phyloP scores from a whole-genome alignment of 2,797 vertebrate genomes.

The Caiman crocodilus region DNA sequence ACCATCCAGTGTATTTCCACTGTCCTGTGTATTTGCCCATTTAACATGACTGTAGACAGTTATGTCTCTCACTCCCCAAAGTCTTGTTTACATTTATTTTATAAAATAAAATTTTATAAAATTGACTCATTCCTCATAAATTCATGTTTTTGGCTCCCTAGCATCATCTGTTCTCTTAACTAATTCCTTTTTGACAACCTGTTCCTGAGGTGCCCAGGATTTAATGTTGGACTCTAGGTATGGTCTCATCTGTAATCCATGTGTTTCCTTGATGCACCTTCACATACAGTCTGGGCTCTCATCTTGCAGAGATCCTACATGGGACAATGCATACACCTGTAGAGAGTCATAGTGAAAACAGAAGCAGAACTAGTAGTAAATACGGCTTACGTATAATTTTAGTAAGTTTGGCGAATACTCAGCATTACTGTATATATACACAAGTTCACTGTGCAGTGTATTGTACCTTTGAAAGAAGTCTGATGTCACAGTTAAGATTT shows the following conservation, averaged over 20 bases:
- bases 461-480: not conserved
- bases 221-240: not conserved
- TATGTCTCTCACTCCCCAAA: not conserved
- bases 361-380: conserved; percentile 4
- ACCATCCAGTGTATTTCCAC: not conserved
- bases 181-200: not conserved
- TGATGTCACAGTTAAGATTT: not conserved
- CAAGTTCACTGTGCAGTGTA: not conserved
- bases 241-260: not conserved
- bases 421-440: not conserved
- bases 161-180: not conserved
- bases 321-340: not conserved
- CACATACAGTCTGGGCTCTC: not conserved
- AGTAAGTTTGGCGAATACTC: not conserved
- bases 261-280: not conserved
- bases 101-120: too few species aligned
- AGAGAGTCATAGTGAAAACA: not conserved
- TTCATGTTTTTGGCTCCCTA: not conserved
- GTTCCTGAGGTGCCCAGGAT: not conserved
- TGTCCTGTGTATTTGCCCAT: not conserved
- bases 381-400: not conserved
- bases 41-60: not conserved
- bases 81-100: conserved; percentile 16
- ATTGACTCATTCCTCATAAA: not conserved
- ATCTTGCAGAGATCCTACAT: rapidly evolving